Evolutionary conservation across 1,140 invertebrate genomes (phyloP), one percentile per base, ranked within the genome.

Genomic region (Drosophila santomea): DNA sequence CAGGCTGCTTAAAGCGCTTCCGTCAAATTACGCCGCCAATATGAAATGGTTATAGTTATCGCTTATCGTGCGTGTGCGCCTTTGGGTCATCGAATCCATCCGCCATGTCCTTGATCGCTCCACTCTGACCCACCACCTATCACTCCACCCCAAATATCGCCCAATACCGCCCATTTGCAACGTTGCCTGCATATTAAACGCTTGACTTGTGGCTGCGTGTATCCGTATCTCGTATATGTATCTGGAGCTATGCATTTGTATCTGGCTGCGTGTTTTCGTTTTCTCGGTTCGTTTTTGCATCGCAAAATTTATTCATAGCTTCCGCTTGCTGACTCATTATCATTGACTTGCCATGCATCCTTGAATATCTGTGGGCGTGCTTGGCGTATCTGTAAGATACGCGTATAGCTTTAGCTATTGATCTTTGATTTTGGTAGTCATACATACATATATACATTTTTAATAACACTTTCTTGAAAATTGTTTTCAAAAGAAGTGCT

Each of bases 241-340:
- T 38, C 12, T 41, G n/a, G 54, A 12, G n/a, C 58, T 41, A 15
- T 41, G 32, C 50, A 20, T 28, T 41, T 43, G 51, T 35, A n/a
- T 52, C 8, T 63, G 58, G 25, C 20, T 12, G 28, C 35, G 23
- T 50, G 50, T 28, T 52, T 25, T 15, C 48, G 50, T 28, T 52
- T 25, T 15, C 48, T 17, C 7, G 15, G 28, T 50, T 8, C 50
- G 64, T 51, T 36, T 28, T 32, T 72, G 67, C 56, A 59, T 39
- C n/a, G 17, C 38, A 20, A 43, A 88, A 88, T 88, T 44, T 86
- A 88, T 86, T 86, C 74, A 86, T 86, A 68, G 78, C 84, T 85
- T 78, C 69, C 82, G 78, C 82, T 78, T 57, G 86, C 78, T 74
- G 82, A 86, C 64, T 84, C 71, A 83, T 81, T 78, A 81, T 78